Conservation (phyloP, 2,113 vertebrate genomes). For the Phycodurus eques region DNA sequence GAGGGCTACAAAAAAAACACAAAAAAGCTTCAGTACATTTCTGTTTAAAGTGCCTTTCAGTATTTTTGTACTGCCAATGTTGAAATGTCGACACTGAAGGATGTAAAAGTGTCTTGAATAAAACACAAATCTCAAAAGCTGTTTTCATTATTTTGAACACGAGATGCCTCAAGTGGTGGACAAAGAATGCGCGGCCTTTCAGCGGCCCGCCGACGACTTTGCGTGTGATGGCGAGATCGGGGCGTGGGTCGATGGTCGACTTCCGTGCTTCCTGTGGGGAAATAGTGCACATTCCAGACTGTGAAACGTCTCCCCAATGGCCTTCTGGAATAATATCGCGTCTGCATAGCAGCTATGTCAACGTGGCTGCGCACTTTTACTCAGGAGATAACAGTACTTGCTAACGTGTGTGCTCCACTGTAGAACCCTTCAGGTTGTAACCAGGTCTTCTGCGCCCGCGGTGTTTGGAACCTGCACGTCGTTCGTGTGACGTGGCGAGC, state of each 20-base stretch:
- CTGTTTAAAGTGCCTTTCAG: constrained; percentile 14
- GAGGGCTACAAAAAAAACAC: constrained; percentile 14
- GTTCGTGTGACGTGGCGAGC: constrained; percentile 18
- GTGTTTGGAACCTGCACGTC: neutral
- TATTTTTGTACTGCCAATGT: constrained; percentile 56
- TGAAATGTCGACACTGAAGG: neutral
- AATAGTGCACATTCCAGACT: constrained; percentile 70
- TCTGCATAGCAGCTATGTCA: constrained; percentile 31
- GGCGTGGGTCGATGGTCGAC: constrained; percentile 56
- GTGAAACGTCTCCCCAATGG: constrained; percentile 55
- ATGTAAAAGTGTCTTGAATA: constrained; percentile 52
- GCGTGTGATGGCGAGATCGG: constrained; percentile 50
- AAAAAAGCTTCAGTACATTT: constrained; percentile 42
- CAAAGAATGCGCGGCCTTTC: neutral
- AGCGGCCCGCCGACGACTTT: neutral
- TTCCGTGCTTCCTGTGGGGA: constrained; percentile 70
- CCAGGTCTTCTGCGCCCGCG: neutral
- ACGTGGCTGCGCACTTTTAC: constrained; percentile 31
- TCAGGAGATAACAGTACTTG: constrained; percentile 31
- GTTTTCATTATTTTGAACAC: constrained; percentile 6
- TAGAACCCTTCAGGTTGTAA: neutral
- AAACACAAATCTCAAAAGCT: constrained; percentile 30
- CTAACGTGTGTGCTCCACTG: neutral
- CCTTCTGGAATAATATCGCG: constrained; percentile 60
- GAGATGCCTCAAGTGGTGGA: neutral